Evolutionary conservation across 2,113 vertebrate genomes (phyloP), one percentile per base, ranked within the genome.

Genomic region (Hypocryptadius cinnamomeus): DNA sequence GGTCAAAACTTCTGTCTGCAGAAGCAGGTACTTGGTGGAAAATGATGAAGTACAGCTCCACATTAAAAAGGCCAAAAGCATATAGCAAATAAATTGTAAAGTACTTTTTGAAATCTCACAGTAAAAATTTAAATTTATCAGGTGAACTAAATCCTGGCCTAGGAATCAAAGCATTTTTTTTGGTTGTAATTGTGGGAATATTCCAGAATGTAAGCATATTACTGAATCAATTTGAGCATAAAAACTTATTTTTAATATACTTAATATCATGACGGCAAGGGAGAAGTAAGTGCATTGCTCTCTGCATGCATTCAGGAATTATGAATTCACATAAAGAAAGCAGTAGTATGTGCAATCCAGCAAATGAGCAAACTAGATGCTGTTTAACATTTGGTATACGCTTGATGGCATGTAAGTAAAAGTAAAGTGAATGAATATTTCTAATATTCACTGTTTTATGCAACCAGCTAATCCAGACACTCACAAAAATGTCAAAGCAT

Each of bases 1-100:
- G 91, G 97, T 96, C 87, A 96, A 90, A 76, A 85, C 96, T 74
- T 96, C 51, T 94, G 48, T 94, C 92, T 96, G 73, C 82, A 91
- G 68, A 82, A 94, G 59, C 77, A 96, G 64, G 37, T 94, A 92
- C 86, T 94, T 96, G 68, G 65, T 93, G 89, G 91, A 79, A 94
- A 91, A 89, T 95, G 39, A 94, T 87, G 65, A 95, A 96, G 70
- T 79, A 48, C 79, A 66, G 74, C 74, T 60, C 65, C 87, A 76
- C 57, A 90, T 90, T 83, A 95, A 95, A 95, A 91, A 88, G 77
- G 51, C 84, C 39, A 92, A 94, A 93, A 90, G 19, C 10, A 71
- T 90, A 94, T 70, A 95, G 79, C 93, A 93, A 95, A 90, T 91
- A 92, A 92, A 92, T 90, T 86, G 35, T 92, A 19, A 92, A 71